These are phyloP conservation scores for Hirtodrosophila alboralis DNA, from an alignment of 2,888 invertebrate genomes.

Conservation along the genomic window DNA sequence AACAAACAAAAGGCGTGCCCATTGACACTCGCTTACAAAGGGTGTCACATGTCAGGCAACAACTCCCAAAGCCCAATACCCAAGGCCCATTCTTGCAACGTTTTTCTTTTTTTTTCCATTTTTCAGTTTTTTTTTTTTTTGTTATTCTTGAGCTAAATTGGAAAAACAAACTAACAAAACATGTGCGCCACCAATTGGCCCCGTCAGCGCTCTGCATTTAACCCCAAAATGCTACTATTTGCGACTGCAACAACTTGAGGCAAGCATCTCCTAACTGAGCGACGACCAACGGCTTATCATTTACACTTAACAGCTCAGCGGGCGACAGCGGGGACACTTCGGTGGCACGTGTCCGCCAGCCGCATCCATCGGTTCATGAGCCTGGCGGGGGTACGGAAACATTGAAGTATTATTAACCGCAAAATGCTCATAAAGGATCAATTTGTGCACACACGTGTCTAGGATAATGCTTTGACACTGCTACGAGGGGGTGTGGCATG, in stretches of 20 bases:
- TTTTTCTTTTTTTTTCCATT: not conserved
- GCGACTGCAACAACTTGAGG: not conserved
- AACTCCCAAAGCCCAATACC: slow-evolving; percentile 13
- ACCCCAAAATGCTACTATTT: slow-evolving; percentile 34
- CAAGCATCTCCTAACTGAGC: slow-evolving; percentile 16
- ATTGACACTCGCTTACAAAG: slow-evolving; percentile 70
- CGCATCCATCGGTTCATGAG: slow-evolving; percentile 46
- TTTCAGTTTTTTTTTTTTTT: slow-evolving; percentile 3
- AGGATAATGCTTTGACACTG: slow-evolving; percentile 53
- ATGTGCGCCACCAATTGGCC: slow-evolving; percentile 35
- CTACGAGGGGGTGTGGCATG: not conserved
- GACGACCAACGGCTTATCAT: slow-evolving; percentile 60
- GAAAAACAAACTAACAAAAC: slow-evolving; percentile 48
- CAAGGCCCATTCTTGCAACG: not conserved
- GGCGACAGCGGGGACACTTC: slow-evolving; percentile 6
- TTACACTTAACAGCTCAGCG: slow-evolving; percentile 81
- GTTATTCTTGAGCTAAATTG: not conserved
- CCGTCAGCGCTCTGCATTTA: slow-evolving; percentile 40
- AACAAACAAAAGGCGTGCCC: slow-evolving; percentile 43
- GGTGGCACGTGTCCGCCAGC: slow-evolving; percentile 71
- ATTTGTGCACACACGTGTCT: slow-evolving; percentile 79
- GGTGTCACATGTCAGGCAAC: slow-evolving; percentile 81
- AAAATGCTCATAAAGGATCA: slow-evolving; percentile 80
- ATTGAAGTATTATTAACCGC: slow-evolving; percentile 74
- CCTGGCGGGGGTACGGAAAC: slow-evolving; percentile 6